Conservation (phyloP, 2,113 vertebrate genomes). For the Tupaia tana region DNA sequence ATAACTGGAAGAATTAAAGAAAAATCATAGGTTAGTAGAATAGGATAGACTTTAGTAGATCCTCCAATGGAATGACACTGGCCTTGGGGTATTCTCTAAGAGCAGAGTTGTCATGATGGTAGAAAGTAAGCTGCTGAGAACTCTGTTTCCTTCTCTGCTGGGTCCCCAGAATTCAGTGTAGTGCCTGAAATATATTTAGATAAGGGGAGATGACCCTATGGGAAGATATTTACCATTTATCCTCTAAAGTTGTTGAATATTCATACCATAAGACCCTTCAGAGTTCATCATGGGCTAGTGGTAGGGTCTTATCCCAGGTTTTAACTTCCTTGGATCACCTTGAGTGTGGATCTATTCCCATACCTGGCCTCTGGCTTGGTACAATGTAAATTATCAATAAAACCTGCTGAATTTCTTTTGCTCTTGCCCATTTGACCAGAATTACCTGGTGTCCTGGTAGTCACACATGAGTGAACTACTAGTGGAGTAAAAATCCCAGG, state of each 20-base stretch:
- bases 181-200: neutral
- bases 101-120: neutral
- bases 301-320: neutral
- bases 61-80: neutral
- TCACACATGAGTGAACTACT: neutral
- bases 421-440: neutral
- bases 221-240: neutral
- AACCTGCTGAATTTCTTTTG: neutral
- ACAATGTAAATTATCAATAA: neutral
- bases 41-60: neutral
- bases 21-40: neutral
- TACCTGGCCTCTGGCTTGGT: neutral
- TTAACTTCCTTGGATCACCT: neutral
- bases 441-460: no score
- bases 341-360: neutral
- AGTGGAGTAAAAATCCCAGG: neutral
- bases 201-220: neutral
- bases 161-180: neutral
- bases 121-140: neutral
- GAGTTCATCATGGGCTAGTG: neutral
- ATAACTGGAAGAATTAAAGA: neutral
- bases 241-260: neutral
- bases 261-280: neutral
- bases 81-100: neutral
- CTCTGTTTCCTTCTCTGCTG: neutral